Base-by-base conservation (phyloP, 2,888 invertebrate genomes). In the Bruchidius siliquastri region DNA sequence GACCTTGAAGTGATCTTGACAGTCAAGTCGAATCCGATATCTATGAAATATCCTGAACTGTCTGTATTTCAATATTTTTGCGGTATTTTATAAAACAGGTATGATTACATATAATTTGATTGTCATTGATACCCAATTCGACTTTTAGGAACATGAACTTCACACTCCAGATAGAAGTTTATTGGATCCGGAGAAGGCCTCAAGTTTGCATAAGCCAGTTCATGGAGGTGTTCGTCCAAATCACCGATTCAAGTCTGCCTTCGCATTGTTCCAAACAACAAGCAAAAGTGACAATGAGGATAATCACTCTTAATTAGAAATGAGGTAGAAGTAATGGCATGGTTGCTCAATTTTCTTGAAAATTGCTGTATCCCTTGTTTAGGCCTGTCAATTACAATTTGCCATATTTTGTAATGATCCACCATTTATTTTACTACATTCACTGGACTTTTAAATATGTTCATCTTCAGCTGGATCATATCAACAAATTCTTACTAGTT, bases 121-220 rank as follows among this genome's bases (percentile, higher is more conserved):
- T 49, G 18, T 13, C 49, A 49, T 49, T 49, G 13, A 49, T 13
- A 49, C 18, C 49, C 1, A 18, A 49, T 13, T 49, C 49, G 6
- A 73, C 30, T 75, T 74, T 22, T 76, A 81, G 70, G 78, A 80
- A 67, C 85, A 85, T 74, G 83, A 82, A 8, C 73, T 84, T 21
- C 76, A 77, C 67, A 84, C 84, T 8, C 84, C 85, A 0, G 83
- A 84, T 74, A 84, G 83, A 74, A 80, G 72, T 70, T 71, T 81
- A n/a, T 67, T 80, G 69, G 72, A 73, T 32, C 75, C 72, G 20
- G 74, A 76, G n/a, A 76, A 75, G 74, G 1, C 49, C 13, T 79
- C 76, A 72, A 75, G 72, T 21, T 70, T 78, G 49, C 78, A 79
- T 71, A 81, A 79, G 72, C 77, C 77, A 0, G 74, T 75, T 4